phyloP scores from a whole-genome alignment of 1,140 invertebrate species.

The Yoshiicerus persimilis region DNA sequence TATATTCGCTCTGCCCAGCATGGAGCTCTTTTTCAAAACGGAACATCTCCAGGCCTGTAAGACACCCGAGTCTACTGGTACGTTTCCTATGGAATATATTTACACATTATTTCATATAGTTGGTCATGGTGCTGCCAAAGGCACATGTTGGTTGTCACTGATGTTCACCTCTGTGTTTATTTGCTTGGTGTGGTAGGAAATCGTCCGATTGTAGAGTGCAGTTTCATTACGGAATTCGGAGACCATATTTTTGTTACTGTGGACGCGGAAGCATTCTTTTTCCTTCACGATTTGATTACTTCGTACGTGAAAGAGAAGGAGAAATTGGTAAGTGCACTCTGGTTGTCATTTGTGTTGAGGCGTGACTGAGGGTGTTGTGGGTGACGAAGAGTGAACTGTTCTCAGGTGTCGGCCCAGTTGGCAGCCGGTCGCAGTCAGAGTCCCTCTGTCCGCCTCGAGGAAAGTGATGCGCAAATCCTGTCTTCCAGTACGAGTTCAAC shows the following conservation, averaged over 20 bases:
- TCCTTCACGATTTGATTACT: constrained; percentile 93
- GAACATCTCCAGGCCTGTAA: constrained; percentile 78
- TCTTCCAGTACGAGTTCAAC: constrained; percentile 29
- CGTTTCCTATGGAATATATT: neutral
- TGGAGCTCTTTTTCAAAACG: constrained; percentile 90
- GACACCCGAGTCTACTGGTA: constrained; percentile 71
- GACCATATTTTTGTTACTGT: constrained; percentile 98
- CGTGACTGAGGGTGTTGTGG: too few relatives aligned
- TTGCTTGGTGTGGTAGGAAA: constrained; percentile 63
- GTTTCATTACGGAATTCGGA: constrained; percentile 97
- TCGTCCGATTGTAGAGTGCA: constrained; percentile 89
- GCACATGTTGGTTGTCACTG: neutral
- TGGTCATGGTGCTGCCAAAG: too few relatives aligned
- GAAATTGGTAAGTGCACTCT: constrained; percentile 71
- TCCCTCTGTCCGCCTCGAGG: constrained; percentile 33
- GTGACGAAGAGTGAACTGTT: too few relatives aligned
- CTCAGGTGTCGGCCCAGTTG: constrained; percentile 45
- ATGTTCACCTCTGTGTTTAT: constrained; percentile 12
- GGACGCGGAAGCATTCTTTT: constrained; percentile 96
- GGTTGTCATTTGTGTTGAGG: too few relatives aligned
- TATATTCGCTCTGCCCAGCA: constrained; percentile 89
- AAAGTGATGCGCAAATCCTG: constrained; percentile 3
- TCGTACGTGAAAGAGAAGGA: constrained; percentile 93
- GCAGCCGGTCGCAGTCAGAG: constrained; percentile 46
- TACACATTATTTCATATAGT: too few relatives aligned